Percentiles rank a stretch among this genome's conserved stretches.
These are phyloP conservation scores for Dexiosoma caninum DNA, from an alignment of 2,888 invertebrate species.

Conservation along the genomic window DNA sequence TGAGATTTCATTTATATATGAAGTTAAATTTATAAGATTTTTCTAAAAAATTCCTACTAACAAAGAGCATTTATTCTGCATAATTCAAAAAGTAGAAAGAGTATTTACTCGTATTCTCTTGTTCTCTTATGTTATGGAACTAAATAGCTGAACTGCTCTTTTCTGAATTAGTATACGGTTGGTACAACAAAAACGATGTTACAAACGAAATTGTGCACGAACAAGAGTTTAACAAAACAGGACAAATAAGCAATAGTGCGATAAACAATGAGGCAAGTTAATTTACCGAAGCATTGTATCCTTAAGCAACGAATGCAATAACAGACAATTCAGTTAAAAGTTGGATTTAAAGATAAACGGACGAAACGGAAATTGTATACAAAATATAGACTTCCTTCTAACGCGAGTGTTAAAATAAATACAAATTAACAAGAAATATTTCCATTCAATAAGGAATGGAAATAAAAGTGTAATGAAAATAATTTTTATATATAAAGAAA, in stretches of 20 bases:
- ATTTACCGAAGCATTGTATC: conserved; percentile 68
- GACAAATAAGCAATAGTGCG: conserved; percentile 34
- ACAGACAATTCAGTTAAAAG: conserved; percentile 75
- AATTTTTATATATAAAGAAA: not conserved
- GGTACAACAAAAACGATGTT: conserved; percentile 34
- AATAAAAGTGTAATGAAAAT: no score
- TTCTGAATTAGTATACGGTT: not conserved
- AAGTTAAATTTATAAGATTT: no score
- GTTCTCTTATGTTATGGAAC: not conserved
- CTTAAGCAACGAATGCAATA: conserved; percentile 70
- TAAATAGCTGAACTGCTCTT: conserved; percentile 16
- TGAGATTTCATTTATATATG: no score
- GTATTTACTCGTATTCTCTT: not conserved
- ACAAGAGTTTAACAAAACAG: conserved; percentile 2
- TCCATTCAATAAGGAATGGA: no score
- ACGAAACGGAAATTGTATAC: conserved; percentile 67
- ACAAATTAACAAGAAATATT: not conserved
- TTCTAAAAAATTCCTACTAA: not conserved
- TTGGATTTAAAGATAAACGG: conserved; percentile 73
- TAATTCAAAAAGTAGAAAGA: not conserved
- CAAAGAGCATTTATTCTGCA: not conserved
- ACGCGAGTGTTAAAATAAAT: conserved; percentile 35
- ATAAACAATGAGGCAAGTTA: conserved; percentile 33
- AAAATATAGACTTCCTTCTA: not conserved
- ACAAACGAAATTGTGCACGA: conserved; percentile 39